These are phyloP conservation scores for Myopa tessellatipennis DNA, from an alignment of 2,888 invertebrate species.

Conservation along the genomic window DNA sequence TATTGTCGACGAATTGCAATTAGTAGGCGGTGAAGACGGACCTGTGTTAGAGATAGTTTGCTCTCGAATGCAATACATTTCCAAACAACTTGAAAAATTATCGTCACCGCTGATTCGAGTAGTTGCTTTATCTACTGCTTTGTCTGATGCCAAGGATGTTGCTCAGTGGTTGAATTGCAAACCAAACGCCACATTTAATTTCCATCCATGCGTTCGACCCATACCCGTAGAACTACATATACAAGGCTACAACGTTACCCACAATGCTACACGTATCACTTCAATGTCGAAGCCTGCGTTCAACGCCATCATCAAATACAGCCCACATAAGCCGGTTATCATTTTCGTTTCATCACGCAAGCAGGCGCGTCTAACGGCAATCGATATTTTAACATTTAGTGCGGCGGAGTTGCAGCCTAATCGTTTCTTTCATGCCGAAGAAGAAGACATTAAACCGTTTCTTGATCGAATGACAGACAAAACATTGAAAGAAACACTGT, in stretches of 20 bases:
- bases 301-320: slow-evolving; percentile 87
- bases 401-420: slow-evolving; percentile 89
- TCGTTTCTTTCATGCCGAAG: slow-evolving; percentile 89
- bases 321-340: slow-evolving; percentile 85
- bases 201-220: slow-evolving; percentile 97
- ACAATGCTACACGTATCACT: slow-evolving; percentile 94
- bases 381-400: slow-evolving; percentile 93
- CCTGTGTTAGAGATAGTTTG: slow-evolving; percentile 94
- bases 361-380: slow-evolving; percentile 93
- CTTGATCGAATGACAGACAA: slow-evolving; percentile 89
- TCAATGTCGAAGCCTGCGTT: slow-evolving; percentile 99
- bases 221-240: slow-evolving; percentile 95
- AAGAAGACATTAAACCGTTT: slow-evolving; percentile 89
- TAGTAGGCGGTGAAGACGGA: slow-evolving; percentile 89
- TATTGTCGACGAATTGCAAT: slow-evolving; percentile 95
- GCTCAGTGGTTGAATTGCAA: slow-evolving; percentile 97
- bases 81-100: slow-evolving; percentile 85
- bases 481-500: slow-evolving; percentile 89
- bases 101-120: slow-evolving; percentile 80
- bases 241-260: slow-evolving; percentile 96
- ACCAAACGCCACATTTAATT: slow-evolving; percentile 95
- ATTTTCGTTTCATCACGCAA: slow-evolving; percentile 93
- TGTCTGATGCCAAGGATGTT: slow-evolving; percentile 95
- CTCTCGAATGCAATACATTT: slow-evolving; percentile 94
- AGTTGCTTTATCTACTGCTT: slow-evolving; percentile 90